A percentile compares a stretch with the other conserved stretches of the same genome.
Evolutionary conservation across 2,888 invertebrate species (phyloP).

Genomic region (Euphydryas editha): DNA sequence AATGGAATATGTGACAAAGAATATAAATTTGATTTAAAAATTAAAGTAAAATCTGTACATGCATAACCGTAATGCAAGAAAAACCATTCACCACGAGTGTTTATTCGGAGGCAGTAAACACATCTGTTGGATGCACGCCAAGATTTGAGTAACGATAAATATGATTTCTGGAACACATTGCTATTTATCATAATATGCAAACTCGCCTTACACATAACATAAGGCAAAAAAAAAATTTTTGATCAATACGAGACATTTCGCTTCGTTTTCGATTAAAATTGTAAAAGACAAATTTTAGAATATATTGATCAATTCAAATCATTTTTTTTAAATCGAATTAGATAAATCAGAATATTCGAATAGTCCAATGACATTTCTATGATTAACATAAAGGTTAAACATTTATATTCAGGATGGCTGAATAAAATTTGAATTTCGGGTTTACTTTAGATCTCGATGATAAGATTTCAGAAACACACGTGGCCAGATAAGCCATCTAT

Average conservation of each 20-base stretch:
- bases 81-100: constrained; percentile 17
- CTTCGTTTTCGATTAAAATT: background rate
- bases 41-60: constrained; percentile 15
- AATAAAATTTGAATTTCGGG: constrained; percentile 42
- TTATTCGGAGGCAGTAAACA: constrained; percentile 25
- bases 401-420: constrained; percentile 14
- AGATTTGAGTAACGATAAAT: constrained; percentile 20
- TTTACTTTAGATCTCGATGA: background rate
- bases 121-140: constrained; percentile 34
- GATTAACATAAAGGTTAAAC: constrained; percentile 6
- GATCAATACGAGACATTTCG: background rate
- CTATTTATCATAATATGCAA: constrained; percentile 17
- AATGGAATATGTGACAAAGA: background rate
- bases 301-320: background rate
- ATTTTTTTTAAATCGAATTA: background rate
- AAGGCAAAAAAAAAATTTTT: constrained; percentile 8
- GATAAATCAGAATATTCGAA: background rate
- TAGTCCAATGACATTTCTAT: background rate
- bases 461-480: constrained; percentile 36
- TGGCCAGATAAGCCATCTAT: constrained; percentile 40
- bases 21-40: background rate
- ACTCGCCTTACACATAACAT: constrained; percentile 2
- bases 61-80: constrained; percentile 24
- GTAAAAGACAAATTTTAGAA: background rate
- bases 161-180: constrained; percentile 21